phyloP scores from a whole-genome alignment of 2,113 vertebrate genomes.

The Lycocorax pyrrhopterus region DNA sequence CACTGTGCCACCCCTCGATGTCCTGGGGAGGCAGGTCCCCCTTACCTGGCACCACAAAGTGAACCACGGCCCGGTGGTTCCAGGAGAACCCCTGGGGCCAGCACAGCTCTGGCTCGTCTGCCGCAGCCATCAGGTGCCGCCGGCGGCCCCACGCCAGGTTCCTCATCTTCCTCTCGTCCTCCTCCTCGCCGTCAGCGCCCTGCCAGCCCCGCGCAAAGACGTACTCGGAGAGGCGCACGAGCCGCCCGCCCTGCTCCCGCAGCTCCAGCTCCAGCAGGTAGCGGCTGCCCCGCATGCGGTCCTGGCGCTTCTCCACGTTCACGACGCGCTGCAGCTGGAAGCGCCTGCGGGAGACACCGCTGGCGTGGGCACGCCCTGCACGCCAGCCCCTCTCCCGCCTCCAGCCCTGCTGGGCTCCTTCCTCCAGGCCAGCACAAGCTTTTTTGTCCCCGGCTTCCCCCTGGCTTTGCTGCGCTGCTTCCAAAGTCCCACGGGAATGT shows the following conservation, averaged over 20 bases:
- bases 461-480: neutral
- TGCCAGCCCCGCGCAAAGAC: slow-evolving; percentile 75
- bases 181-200: neutral
- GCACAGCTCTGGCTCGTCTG: slow-evolving; percentile 71
- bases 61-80: slow-evolving; percentile 82
- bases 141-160: slow-evolving; percentile 39
- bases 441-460: neutral
- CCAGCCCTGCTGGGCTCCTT: neutral
- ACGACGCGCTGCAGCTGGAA: slow-evolving; percentile 82
- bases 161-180: slow-evolving; percentile 68
- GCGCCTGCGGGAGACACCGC: slow-evolving; percentile 51
- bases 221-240: slow-evolving; percentile 82
- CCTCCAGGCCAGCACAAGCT: neutral
- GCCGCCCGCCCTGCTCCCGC: slow-evolving; percentile 62
- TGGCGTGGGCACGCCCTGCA: accelerated
- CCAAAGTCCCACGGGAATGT: neutral
- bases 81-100: slow-evolving; percentile 86
- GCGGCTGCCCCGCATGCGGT: slow-evolving; percentile 78
- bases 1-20: accelerated
- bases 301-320: slow-evolving; percentile 86
- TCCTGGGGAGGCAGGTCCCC: neutral
- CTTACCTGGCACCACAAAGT: slow-evolving; percentile 91
- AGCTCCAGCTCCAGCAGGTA: slow-evolving; percentile 91
- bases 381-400: neutral
- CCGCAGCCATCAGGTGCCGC: neutral